phyloP scores from a whole-genome alignment of 1,140 invertebrate species.

The Drosophila jambulina region DNA sequence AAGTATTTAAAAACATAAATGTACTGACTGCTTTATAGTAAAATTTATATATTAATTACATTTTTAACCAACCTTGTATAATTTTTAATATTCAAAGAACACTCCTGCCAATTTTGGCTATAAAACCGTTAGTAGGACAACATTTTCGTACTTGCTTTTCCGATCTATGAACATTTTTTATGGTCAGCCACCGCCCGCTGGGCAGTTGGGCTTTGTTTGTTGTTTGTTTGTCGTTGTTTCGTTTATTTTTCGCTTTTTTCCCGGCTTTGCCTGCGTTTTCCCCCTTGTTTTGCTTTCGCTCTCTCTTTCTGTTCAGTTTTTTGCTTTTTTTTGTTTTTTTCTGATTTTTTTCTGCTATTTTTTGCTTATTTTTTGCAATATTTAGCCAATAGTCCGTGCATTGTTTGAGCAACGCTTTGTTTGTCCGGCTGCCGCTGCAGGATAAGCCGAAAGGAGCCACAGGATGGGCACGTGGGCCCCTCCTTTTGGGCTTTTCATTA shows the following conservation, averaged over 20 bases:
- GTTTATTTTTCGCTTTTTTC: slow-evolving; percentile 14
- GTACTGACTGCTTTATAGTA: no score
- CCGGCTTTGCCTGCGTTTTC: background rate
- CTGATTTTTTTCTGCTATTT: slow-evolving; percentile 7
- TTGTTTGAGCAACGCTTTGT: slow-evolving; percentile 74
- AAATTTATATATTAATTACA: no score
- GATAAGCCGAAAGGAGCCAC: slow-evolving; percentile 14
- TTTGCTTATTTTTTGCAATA: slow-evolving; percentile 58
- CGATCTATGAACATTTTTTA: slow-evolving; percentile 31
- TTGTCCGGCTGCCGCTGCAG: slow-evolving; percentile 33
- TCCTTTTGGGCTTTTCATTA: slow-evolving; percentile 59
- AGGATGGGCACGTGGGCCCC: background rate
- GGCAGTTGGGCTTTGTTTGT: slow-evolving; percentile 15
- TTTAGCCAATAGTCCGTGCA: slow-evolving; percentile 76
- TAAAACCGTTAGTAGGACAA: background rate
- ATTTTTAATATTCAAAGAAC: no score
- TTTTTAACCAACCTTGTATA: no score
- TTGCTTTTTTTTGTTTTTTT: background rate
- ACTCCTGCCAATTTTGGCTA: background rate
- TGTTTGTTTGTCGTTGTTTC: slow-evolving; percentile 25
- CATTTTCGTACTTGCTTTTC: background rate
- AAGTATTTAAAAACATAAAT: background rate
- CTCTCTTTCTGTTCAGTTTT: slow-evolving; percentile 18
- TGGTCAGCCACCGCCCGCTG: slow-evolving; percentile 37
- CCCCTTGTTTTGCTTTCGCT: slow-evolving; percentile 3